Percentiles rank a stretch among this genome's conserved stretches.
Evolutionary conservation across 2,113 vertebrate species (phyloP).

Genomic region (Mesocricetus auratus): DNA sequence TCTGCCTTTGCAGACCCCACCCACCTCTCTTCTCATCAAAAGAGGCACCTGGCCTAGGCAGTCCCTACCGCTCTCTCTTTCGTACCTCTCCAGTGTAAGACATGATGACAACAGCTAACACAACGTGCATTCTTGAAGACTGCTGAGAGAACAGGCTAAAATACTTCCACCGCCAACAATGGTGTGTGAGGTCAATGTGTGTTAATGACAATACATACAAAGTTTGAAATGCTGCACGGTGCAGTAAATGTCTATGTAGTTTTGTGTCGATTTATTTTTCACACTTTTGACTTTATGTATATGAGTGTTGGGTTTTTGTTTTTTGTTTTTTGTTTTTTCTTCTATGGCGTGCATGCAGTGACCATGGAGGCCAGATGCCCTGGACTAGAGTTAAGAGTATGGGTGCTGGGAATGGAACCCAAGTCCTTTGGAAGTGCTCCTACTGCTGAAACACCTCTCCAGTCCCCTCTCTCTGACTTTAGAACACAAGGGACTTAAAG

Average conservation of each 20-base stretch:
- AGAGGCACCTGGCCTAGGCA: not conserved
- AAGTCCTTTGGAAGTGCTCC: not conserved
- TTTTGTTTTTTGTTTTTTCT: too few relatives aligned
- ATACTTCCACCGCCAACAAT: not conserved
- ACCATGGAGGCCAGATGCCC: not conserved
- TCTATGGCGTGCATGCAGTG: not conserved
- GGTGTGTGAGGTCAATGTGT: not conserved
- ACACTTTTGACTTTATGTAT: too few relatives aligned
- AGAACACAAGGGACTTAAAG: not conserved
- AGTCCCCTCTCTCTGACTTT: not conserved
- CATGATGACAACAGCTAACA: not conserved
- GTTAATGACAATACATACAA: not conserved
- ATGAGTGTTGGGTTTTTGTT: not conserved
- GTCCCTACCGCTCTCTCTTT: not conserved
- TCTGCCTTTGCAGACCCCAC: not conserved
- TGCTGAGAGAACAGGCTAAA: not conserved
- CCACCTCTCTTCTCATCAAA: not conserved
- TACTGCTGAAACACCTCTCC: not conserved
- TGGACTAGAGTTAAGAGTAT: not conserved
- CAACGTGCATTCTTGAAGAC: not conserved
- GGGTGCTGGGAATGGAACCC: not conserved
- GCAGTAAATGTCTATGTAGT: not conserved
- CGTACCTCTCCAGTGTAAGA: not conserved
- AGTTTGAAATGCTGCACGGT: not conserved
- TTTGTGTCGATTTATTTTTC: not conserved